These are phyloP conservation scores for Myotis findleyi DNA, from an alignment of 2,797 vertebrate genomes.

Conservation along the genomic window DNA sequence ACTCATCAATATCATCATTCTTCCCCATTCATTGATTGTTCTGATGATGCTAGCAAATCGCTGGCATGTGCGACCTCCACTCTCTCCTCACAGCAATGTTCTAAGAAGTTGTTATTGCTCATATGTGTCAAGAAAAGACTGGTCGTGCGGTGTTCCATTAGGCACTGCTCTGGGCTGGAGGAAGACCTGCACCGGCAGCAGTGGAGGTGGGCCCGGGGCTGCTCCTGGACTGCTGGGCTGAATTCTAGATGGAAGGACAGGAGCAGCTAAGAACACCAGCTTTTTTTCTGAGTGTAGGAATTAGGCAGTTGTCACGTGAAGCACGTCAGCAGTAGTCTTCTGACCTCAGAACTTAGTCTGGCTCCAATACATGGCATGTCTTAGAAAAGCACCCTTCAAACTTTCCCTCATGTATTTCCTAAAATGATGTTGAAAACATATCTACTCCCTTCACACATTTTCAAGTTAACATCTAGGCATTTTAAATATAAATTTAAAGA, in stretches of 20 bases:
- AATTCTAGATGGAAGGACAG: neutral
- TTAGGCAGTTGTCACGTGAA: neutral
- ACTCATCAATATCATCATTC: neutral
- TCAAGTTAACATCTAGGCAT: slow-evolving; percentile 13
- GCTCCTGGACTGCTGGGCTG: too few species aligned
- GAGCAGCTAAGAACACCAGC: neutral
- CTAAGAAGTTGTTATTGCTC: neutral
- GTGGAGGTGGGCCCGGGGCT: neutral
- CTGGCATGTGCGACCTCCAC: too few species aligned
- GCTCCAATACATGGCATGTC: neutral
- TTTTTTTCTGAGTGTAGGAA: neutral
- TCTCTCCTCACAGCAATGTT: neutral
- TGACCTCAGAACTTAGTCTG: neutral
- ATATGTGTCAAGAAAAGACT: too few species aligned
- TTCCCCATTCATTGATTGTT: neutral
- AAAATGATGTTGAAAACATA: slow-evolving; percentile 32
- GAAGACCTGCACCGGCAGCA: neutral
- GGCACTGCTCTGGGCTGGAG: neutral
- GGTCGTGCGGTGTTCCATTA: rapidly evolving
- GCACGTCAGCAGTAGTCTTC: neutral
- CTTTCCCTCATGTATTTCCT: neutral
- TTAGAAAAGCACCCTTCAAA: neutral
- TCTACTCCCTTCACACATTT: slow-evolving; percentile 3
- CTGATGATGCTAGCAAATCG: neutral
- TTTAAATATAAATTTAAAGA: slow-evolving; percentile 36